phyloP scores from a whole-genome alignment of 2,888 invertebrate genomes.

The Xylophagus ater region DNA sequence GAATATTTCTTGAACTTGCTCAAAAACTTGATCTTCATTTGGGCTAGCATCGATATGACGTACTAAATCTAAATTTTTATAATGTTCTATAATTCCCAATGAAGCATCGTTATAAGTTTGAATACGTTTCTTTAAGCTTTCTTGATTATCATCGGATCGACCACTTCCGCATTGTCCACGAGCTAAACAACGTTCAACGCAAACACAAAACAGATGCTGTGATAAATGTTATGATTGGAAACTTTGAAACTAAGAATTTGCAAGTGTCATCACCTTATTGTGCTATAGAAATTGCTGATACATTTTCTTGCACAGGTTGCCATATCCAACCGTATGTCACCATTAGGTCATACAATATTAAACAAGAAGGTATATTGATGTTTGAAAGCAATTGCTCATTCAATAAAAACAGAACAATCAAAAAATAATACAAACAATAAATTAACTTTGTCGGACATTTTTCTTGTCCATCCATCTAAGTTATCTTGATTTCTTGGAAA shows the following conservation, averaged over 20 bases:
- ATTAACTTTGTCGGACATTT: conserved; percentile 71
- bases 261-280: too few relatives aligned
- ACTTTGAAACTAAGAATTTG: too few relatives aligned
- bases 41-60: conserved; percentile 61
- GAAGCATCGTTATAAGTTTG: conserved; percentile 76
- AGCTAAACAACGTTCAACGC: conserved; percentile 73
- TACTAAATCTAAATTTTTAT: conserved; percentile 58
- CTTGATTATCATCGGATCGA: conserved; percentile 85
- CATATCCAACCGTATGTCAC: too few relatives aligned
- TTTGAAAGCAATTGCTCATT: too few relatives aligned
- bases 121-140: conserved; percentile 76
- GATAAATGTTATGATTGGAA: too few relatives aligned
- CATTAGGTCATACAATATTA: too few relatives aligned
- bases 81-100: conserved; percentile 79
- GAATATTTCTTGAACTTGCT: conserved; percentile 45
- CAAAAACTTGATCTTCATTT: conserved; percentile 53
- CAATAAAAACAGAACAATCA: conserved; percentile 72
- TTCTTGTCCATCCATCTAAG: conserved; percentile 82
- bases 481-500: conserved; percentile 97
- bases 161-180: conserved; percentile 85
- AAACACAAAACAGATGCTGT: too few relatives aligned
- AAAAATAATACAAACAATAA: conserved; percentile 88
- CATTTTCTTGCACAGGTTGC: too few relatives aligned
- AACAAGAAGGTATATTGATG: too few relatives aligned
- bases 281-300: too few relatives aligned